phyloP scores from a whole-genome alignment of 2,888 invertebrate genomes.

The Parelbella ahira region DNA sequence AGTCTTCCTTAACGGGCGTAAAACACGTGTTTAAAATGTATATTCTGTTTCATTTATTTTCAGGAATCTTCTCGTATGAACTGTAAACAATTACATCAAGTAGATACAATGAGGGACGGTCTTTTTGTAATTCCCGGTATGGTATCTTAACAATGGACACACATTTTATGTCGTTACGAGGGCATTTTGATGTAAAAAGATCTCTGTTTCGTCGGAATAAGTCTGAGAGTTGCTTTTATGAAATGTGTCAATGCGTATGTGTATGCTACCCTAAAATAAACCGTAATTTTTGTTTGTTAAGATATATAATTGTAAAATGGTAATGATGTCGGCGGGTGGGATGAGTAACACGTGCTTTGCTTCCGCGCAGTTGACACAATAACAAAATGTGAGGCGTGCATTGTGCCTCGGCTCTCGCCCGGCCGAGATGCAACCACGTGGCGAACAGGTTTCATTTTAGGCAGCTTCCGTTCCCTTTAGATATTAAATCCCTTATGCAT shows the following conservation, averaged over 20 bases:
- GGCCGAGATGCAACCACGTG: conserved; percentile 58
- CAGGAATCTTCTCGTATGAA: conserved; percentile 24
- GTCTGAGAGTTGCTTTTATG: conserved; percentile 30
- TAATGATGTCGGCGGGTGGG: conserved; percentile 40
- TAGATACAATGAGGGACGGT: conserved; percentile 31
- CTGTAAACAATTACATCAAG: conserved; percentile 27
- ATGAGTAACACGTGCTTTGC: conserved; percentile 66
- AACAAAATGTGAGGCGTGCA: conserved; percentile 64
- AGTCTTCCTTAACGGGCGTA: neutral
- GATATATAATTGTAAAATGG: conserved; percentile 34
- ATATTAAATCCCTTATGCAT: conserved; percentile 8
- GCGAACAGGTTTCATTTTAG: conserved; percentile 61
- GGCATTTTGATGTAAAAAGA: conserved; percentile 35
- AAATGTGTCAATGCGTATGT: conserved; percentile 24
- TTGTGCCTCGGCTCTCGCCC: conserved; percentile 52
- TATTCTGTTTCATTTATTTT: conserved; percentile 17
- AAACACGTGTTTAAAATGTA: conserved; percentile 14
- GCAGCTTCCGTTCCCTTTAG: conserved; percentile 52
- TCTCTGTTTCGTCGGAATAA: conserved; percentile 35
- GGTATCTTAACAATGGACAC: conserved; percentile 38
- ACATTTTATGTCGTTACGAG: conserved; percentile 36
- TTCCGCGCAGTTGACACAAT: conserved; percentile 60
- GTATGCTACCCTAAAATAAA: conserved; percentile 27
- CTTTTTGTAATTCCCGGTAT: conserved; percentile 38
- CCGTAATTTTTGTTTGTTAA: conserved; percentile 35